phyloP scores from a whole-genome alignment of 2,113 vertebrate genomes.

The Tragelaphus imberbis region DNA sequence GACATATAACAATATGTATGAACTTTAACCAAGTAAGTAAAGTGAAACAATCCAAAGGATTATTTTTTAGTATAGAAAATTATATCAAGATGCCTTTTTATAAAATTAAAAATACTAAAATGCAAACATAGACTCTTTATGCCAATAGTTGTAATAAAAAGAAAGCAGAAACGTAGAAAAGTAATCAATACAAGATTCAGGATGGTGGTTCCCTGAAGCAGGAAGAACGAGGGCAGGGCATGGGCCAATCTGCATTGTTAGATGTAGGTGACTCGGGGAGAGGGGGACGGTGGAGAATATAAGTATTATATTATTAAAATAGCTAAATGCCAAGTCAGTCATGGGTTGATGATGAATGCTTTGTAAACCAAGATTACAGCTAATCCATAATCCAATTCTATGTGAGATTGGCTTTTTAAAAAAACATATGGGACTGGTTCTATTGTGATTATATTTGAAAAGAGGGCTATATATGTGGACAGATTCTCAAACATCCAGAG shows the following conservation, averaged over 20 bases:
- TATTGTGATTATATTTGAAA: not conserved
- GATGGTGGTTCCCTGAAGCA: not conserved
- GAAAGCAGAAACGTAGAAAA: not conserved
- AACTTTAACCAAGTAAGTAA: not conserved
- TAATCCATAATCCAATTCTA: not conserved
- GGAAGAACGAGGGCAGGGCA: not conserved
- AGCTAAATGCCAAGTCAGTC: not conserved
- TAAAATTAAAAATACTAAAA: not conserved
- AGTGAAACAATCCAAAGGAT: not conserved
- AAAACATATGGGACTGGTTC: not conserved
- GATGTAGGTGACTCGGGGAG: not conserved
- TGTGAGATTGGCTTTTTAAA: not conserved
- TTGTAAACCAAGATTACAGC: not conserved
- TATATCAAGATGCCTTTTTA: not conserved
- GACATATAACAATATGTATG: not conserved
- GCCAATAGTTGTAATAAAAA: not conserved
- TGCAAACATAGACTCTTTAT: not conserved
- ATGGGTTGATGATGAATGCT: not conserved
- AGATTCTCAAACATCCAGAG: not conserved
- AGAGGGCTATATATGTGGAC: not conserved
- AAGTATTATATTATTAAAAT: not conserved
- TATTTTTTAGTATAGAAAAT: not conserved
- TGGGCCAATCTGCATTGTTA: not conserved
- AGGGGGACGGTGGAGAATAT: accelerated
- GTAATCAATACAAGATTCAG: not conserved